Evolutionary conservation across 2,113 vertebrate genomes (phyloP), one percentile per base, ranked within the genome.

Genomic region (Seriola aureovittata): DNA sequence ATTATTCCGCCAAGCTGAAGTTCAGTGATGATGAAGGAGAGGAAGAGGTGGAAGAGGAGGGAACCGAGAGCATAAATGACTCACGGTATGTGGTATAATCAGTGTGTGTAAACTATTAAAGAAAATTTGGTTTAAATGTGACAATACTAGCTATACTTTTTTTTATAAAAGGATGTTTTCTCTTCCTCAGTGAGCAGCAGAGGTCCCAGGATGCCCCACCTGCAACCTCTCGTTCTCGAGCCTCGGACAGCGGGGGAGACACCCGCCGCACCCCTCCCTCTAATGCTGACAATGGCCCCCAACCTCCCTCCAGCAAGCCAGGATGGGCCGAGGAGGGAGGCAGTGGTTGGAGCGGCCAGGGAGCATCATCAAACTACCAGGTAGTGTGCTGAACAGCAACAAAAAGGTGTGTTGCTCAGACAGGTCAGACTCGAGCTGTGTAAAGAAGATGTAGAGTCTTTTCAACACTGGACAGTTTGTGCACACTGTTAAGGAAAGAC

Each of bases 21-120:
- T 98, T 98, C 94, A 98, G 97, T 4, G 97, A 98, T 58, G 97
- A 98, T 86, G 97, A 98, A 94, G 97, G 97, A 4, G 97, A 97
- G 1, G 96, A 96, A 69, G 97, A 97, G 23, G 96, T 95, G 0
- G 96, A 98, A 13, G 96, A 97, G 29, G 96, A 97, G 74, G 90
- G 91, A 80, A 76, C 91, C 5, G 96, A 96, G 78, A 83, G 72
- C 87, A 93, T 88, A 52, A 95, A 90, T 65, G 90, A 93, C 78
- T 91, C 78, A 59, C 88, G 91, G 97, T 98, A 85, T 46, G 91
- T 81, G 8, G 5, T 62, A 54, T 17, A 60, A 65, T 57, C 14
- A 82, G 16, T 38, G 3, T 71, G n/a, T 34, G 7, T 38, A 21
- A n/a, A 36, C 14, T 29, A 29, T 29, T 4, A 7, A 25, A 32